Conservation (phyloP, 1,140 invertebrate species). For the Sminthurides bifidus region DNA sequence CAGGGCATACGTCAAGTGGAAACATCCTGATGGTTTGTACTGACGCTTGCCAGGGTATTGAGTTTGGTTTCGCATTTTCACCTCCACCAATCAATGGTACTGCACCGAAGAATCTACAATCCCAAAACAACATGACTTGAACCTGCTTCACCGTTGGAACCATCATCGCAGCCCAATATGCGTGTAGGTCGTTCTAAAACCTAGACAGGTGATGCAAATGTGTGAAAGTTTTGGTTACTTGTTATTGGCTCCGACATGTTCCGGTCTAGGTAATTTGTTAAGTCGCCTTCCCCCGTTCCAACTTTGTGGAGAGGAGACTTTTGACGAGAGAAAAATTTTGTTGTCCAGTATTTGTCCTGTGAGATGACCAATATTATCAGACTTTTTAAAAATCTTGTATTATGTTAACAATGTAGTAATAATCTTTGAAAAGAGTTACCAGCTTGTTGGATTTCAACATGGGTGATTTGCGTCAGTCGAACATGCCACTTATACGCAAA, state of each 20-base stretch:
- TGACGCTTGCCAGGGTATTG: conserved; percentile 19
- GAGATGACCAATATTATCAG: too few relatives aligned
- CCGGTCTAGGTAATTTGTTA: too few relatives aligned
- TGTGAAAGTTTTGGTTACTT: too few relatives aligned
- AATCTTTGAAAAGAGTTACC: conserved; percentile 3
- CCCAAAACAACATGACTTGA: too few relatives aligned
- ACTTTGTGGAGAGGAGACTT: not conserved
- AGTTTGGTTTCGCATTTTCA: conserved; percentile 10
- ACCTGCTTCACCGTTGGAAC: too few relatives aligned
- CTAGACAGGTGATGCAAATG: too few relatives aligned
- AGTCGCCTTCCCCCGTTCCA: not conserved
- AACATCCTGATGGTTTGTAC: conserved; percentile 14
- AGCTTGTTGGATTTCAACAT: conserved; percentile 13
- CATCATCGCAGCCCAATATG: too few relatives aligned
- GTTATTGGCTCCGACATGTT: too few relatives aligned
- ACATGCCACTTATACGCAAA: conserved; percentile 21
- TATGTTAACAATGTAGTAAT: not conserved
- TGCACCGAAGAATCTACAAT: too few relatives aligned
- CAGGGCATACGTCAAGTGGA: conserved; percentile 5
- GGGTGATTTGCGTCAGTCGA: conserved; percentile 12
- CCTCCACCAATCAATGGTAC: conserved; percentile 16
- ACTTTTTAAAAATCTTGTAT: not conserved
- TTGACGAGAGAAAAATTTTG: not conserved
- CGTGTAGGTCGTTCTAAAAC: too few relatives aligned
- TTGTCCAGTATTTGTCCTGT: not conserved